These are phyloP conservation scores for Xanthorhoe spadicearia DNA, from an alignment of 2,888 invertebrate species.

Conservation along the genomic window DNA sequence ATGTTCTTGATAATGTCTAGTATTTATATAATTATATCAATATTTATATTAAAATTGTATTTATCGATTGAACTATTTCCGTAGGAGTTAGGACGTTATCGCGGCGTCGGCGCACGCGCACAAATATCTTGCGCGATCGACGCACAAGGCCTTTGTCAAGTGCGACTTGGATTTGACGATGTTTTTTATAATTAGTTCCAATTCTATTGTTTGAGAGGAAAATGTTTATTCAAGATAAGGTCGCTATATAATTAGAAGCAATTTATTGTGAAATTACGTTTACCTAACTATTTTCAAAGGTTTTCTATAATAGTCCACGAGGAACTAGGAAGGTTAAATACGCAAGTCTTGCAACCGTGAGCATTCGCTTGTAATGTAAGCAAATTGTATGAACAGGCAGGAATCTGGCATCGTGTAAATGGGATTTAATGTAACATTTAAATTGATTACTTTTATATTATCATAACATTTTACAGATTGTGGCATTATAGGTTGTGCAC, in stretches of 20 bases:
- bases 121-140: conserved; percentile 23
- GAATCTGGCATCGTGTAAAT: too few relatives aligned
- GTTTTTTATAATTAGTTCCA: background rate
- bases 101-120: conserved; percentile 19
- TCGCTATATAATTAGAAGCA: conserved; percentile 1
- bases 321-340: background rate
- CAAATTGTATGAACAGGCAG: too few relatives aligned
- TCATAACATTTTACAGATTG: too few relatives aligned
- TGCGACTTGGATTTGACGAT: conserved; percentile 1
- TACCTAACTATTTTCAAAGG: too few relatives aligned
- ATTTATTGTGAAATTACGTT: background rate
- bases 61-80: conserved; percentile 6
- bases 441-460: too few relatives aligned
- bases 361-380: too few relatives aligned
- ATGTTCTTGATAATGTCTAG: background rate
- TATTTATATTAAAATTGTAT: background rate
- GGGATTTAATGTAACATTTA: too few relatives aligned
- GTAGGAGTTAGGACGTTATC: conserved; percentile 18
- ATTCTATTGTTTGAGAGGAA: background rate
- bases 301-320: background rate
- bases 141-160: conserved; percentile 31
- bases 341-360: too few relatives aligned
- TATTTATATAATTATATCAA: background rate
- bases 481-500: too few relatives aligned
- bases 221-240: background rate